Evolutionary conservation across 2,888 invertebrate species (phyloP), one percentile per base, ranked within the genome.

Genomic region (Xanthia icteritia): DNA sequence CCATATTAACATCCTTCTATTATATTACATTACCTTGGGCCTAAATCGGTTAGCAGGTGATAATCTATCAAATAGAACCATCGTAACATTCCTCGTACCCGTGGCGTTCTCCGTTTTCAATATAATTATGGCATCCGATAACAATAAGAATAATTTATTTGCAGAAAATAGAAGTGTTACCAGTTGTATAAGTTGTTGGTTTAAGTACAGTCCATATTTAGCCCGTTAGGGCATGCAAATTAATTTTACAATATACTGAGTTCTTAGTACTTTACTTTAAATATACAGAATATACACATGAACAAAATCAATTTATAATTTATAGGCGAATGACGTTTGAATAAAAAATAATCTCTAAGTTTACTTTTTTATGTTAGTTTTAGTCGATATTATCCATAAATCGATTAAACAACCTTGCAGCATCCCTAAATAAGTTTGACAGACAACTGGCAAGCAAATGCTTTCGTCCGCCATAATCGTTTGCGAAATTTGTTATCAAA

Each of bases 401-500:
- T 56, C 39, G 42, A n/a, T 60, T 31, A 3, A 27, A 27, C 27
- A 27, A 23, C 17, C 13, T 60, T 42, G 23, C 23, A 45, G 70
- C 77, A 75, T 67, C 77, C 36, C 82, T 74, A 76, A 67, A 27
- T 51, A 58, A 66, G 23, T 61, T 76, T 83, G 75, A 81, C 82
- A 84, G 83, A 0, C 9, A 80, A 51, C 81, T 78, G 74, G 78
- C 65, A 78, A 56, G 68, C 79, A 76, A 79, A 78, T 85, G 82
- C 81, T 76, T 82, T 81, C 83, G 85, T 87, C 88, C 86, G 90
- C 89, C 88, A 90, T 88, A 89, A 73, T 86, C 86, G 84, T 89
- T 89, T 89, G 88, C 87, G 79, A 86, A 86, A 90, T 89, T 92
- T 94, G 94, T 93, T 94, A 93, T 91, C 92, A 94, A 94, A 94